Evolutionary conservation across 2,113 vertebrate genomes (phyloP).

Genomic region (Sinosuthora webbiana): DNA sequence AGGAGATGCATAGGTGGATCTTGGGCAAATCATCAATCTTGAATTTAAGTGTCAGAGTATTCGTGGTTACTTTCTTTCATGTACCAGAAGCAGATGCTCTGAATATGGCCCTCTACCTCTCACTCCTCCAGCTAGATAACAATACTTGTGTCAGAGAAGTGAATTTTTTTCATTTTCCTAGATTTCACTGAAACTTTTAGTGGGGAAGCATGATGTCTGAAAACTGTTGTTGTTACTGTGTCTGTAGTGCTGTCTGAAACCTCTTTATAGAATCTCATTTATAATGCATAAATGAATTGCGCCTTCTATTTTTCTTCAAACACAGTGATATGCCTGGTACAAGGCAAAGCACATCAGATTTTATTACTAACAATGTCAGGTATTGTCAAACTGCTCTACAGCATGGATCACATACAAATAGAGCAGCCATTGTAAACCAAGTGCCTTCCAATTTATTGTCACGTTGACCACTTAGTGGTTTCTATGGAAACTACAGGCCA

Average conservation of each 20-base stretch:
- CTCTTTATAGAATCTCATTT: not conserved
- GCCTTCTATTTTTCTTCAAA: not conserved
- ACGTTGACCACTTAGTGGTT: conserved; percentile 11
- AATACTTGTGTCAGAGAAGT: not conserved
- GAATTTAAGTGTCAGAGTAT: not conserved
- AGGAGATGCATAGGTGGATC: not conserved
- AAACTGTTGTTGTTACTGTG: not conserved
- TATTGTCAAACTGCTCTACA: not conserved
- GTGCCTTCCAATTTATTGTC: not conserved
- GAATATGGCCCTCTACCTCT: not conserved
- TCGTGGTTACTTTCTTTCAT: not conserved
- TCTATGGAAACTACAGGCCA: conserved; percentile 4
- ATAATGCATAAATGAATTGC: not conserved
- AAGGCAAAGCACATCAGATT: not conserved
- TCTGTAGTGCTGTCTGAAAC: not conserved
- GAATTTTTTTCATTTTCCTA: not conserved
- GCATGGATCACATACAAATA: not conserved
- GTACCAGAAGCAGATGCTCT: not conserved
- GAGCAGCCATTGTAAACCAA: not conserved
- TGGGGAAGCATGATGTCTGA: not conserved
- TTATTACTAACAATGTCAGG: not conserved
- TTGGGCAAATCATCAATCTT: not conserved
- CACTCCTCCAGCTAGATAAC: not conserved
- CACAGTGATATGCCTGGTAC: not conserved
- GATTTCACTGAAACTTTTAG: not conserved